These are phyloP conservation scores for Drosophila macrospina DNA, from an alignment of 2,888 invertebrate genomes.

Conservation along the genomic window DNA sequence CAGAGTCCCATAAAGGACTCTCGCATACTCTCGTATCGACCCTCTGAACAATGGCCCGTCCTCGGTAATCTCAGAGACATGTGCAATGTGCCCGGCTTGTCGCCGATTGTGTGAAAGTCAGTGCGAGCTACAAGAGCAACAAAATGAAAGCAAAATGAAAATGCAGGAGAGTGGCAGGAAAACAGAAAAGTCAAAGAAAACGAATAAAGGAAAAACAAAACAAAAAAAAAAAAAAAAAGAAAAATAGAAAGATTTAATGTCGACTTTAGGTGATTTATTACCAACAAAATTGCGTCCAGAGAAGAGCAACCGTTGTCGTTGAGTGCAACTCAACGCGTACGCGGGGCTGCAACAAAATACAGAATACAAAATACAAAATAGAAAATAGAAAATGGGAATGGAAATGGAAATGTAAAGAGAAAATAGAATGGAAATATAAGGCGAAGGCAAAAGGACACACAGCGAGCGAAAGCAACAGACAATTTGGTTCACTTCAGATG, in stretches of 20 bases:
- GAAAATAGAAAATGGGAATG: constrained; percentile 72
- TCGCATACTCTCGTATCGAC: constrained; percentile 19
- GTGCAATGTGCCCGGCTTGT: constrained; percentile 68
- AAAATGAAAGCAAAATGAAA: constrained; percentile 51
- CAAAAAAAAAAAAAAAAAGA: constrained; percentile 58
- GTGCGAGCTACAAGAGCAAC: constrained; percentile 61
- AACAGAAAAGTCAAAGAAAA: constrained; percentile 54
- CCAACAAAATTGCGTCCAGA: constrained; percentile 84
- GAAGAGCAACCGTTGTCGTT: constrained; percentile 47
- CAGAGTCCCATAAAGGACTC: constrained; percentile 42
- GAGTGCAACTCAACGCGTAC: constrained; percentile 66
- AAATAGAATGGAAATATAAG: constrained; percentile 62
- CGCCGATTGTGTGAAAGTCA: constrained; percentile 78
- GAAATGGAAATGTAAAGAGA: constrained; percentile 62
- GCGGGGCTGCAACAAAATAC: constrained; percentile 54
- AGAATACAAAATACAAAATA: constrained; percentile 64
- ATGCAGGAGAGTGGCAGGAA: constrained; percentile 27
- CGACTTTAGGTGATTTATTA: constrained; percentile 85
- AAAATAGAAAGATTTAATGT: constrained; percentile 84
- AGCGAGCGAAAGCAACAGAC: constrained; percentile 60
- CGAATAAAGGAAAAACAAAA: constrained; percentile 32
- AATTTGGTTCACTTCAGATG: constrained; percentile 80
- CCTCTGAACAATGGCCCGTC: constrained; percentile 28
- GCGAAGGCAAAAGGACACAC: constrained; percentile 68
- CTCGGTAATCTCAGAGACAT: constrained; percentile 69